Evolutionary conservation across 2,113 vertebrate species (phyloP), one percentile per base, ranked within the genome.

Genomic region (Burhinus oedicnemus): DNA sequence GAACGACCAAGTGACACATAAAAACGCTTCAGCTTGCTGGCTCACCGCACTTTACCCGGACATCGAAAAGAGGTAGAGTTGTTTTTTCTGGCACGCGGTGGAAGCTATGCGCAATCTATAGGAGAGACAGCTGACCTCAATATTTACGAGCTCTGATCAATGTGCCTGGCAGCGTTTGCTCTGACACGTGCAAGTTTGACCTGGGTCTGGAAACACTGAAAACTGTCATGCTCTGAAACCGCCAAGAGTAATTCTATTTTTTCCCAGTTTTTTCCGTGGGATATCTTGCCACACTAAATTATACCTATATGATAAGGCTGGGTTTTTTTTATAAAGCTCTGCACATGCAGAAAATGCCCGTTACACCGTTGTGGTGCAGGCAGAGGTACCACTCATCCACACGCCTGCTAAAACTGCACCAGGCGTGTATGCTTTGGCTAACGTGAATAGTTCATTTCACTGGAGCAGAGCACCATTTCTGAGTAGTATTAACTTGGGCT

Each of bases 21-120:
- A 11, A 54, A 47, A 13, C 2, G 26, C 32, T n/a, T 12, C 49
- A 12, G 15, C 57, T 36, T 17, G 26, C 70, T 44, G 38, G 36
- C 25, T 71, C 52, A n/a, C 55, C 13, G 8, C n/a, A 15, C 79
- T 40, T 32, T 5, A 49, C 44, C 40, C 3, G 4, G 55, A 5
- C 8, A 2, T 6, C 30, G 38, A 17, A 9, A 62, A 62, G 38
- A 19, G n/a, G 25, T 11, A 12, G 47, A 5, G 12, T 26, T 66
- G 21, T 12, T 40, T 68, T 13, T 27, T 6, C 19, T 36, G 30
- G 32, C 44, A 32, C 1, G 0, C 15, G 2, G 26, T 3, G 10
- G 40, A 13, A 42, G 32, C 19, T 15, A 2, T 14, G 9, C 8
- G 38, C 44, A 15, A 21, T 11, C n/a, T 14, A 3, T 5, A 12